These are phyloP conservation scores for Erpobdella octoculata DNA, from an alignment of 2,888 invertebrate genomes.

Conservation along the genomic window DNA sequence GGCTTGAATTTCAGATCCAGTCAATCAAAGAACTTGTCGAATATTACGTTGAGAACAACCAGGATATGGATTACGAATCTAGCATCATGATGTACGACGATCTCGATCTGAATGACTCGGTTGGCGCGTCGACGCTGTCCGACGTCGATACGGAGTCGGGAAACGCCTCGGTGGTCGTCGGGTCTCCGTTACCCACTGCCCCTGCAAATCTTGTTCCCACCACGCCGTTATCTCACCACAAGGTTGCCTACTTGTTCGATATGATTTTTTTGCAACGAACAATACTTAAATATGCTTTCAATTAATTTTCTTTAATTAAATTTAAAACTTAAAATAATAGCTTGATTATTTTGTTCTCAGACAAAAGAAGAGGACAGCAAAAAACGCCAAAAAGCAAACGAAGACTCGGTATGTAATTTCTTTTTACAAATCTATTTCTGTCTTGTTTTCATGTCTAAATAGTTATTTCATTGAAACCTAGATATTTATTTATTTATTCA, in stretches of 20 bases:
- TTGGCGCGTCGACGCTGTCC: constrained; percentile 36
- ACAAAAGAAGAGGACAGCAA: constrained; percentile 20
- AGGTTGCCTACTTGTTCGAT: neutral
- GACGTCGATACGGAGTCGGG: constrained; percentile 41
- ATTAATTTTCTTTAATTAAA: too few relatives aligned
- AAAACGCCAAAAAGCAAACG: constrained; percentile 18
- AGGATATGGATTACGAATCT: constrained; percentile 90
- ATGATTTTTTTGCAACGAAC: neutral
- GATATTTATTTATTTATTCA: too few relatives aligned
- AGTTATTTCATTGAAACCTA: too few relatives aligned
- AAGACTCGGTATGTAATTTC: constrained; percentile 13
- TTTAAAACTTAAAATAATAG: too few relatives aligned
- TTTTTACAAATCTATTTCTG: neutral
- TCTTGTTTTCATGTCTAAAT: too few relatives aligned
- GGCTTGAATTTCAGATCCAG: constrained; percentile 78
- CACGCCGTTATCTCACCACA: neutral
- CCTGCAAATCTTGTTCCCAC: neutral
- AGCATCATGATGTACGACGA: constrained; percentile 88
- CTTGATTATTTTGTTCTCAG: constrained; percentile 4
- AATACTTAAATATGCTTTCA: too few relatives aligned
- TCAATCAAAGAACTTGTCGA: constrained; percentile 93
- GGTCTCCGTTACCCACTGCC: constrained; percentile 43
- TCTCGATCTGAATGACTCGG: constrained; percentile 66
- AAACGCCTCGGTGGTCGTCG: constrained; percentile 50
- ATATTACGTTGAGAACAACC: constrained; percentile 90